Evolutionary conservation across 2,797 vertebrate species (phyloP), one percentile per base, ranked within the genome.

Genomic region (Xenentodon cancila): DNA sequence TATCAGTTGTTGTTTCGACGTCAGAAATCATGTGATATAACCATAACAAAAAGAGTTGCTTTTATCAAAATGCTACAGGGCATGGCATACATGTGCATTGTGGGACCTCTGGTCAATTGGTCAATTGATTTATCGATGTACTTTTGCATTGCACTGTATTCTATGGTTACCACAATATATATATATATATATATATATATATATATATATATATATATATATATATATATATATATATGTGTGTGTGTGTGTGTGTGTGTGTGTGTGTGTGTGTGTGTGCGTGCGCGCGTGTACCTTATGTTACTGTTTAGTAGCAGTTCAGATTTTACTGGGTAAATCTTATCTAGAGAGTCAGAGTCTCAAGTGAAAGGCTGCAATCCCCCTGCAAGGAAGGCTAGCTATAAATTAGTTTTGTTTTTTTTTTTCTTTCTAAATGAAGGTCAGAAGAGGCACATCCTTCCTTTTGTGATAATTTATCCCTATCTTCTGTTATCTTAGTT

Each of bases 381-480:
- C 86, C 74, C 80, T 78, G 84, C 78, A 79, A 86, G 80, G 79
- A 81, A 81, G 85, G 68, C 75, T 71, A 66, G 73, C 80, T 74
- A 66, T 77, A 88, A 88, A 90, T 90, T 55, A 91, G 87, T 78
- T 88, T 91, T 89, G 25, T 25, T 25, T 25, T 25, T 25, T 81
- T 85, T 88, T 81, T 73, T 64, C 50, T 11, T 78, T 88, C 80
- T 90, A 94, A 94, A 94, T 93, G 93, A 94, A 94, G 93, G 93
- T 94, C 93, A 94, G 87, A 77, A 86, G 91, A 93, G 92, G 89
- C 92, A 92, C 91, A 90, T 92, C 91, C 90, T 90, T 91, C 79
- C 89, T 88, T 89, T 88, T 89, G 86, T 91, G 91, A 94, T 94
- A 92, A 93, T 93, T 93, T 93, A 94, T 93, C 93, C 88, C 86